Evolutionary conservation across 2,888 invertebrate species (phyloP), one percentile per base, ranked within the genome.

Genomic region (Philonicus albiceps): DNA sequence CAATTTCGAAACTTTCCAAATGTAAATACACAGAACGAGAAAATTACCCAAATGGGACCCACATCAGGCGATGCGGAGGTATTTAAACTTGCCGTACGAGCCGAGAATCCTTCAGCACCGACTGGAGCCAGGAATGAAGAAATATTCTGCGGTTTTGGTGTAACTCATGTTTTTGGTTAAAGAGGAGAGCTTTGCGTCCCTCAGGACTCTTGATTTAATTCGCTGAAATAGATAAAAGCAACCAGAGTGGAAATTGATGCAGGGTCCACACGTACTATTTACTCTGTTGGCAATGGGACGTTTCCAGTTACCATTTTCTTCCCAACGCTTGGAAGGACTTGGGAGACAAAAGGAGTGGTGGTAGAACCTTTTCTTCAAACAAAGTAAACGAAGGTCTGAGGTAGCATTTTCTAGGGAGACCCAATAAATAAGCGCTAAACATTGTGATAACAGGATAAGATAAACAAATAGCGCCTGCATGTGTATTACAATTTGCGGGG

Each of bases 401-500:
- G 73, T 84, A 31, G 84, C 84, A 84, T 34, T 73, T 40, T 72
- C 40, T 37, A 73, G 49, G 64, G 84, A 40, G 31, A 86, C 80
- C 86, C 87, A 87, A 88, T 88, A 87, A 88, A 88, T 88, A 88
- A 88, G 86, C 88, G 88, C 88, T 88, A 87, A 88, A 87, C 86
- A 88, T 81, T 84, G 86, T 84, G 88, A 88, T 88, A 88, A 88
- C 87, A 88, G 27, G 86, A 87, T 75, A 43, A 88, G 88, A 88
- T 88, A 88, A 87, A 87, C 87, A 87, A 87, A 87, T 86, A 87
- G 87, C 84, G 73, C 34, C 30, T 72, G 72, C 43, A 84, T 73
- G 84, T 84, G 73, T 84, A 84, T 73, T 64, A 83, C 81, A 27
- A 34, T 64, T 64, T 64, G 64, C 64, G 64, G 81, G 55, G 34